Evolutionary conservation across 2,888 invertebrate genomes (phyloP).

Genomic region (Rhodophaea formosa): DNA sequence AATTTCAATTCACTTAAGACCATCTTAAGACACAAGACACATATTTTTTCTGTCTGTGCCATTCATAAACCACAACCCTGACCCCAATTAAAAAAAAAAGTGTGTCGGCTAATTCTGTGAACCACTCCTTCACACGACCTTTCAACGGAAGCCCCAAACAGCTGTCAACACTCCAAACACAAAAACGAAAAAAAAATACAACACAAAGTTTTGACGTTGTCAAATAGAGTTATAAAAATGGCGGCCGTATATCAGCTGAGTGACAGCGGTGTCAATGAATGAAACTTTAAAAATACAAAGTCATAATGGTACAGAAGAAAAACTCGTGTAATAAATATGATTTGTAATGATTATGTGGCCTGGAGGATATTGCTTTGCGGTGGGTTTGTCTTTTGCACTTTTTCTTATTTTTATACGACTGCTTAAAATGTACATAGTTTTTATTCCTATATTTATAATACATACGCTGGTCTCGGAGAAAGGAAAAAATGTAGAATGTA

Average conservation of each 20-base stretch:
- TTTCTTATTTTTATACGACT: no score
- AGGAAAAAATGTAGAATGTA: no score
- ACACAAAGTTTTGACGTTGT: slow-evolving; percentile 30
- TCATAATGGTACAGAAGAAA: neutral
- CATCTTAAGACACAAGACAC: no score
- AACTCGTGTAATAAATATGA: no score
- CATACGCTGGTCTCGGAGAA: no score
- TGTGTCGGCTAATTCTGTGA: slow-evolving; percentile 3
- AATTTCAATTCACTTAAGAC: no score
- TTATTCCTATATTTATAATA: no score
- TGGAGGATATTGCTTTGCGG: no score
- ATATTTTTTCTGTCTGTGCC: no score
- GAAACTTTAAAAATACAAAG: slow-evolving; percentile 38
- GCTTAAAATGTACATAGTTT: no score
- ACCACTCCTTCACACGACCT: slow-evolving; percentile 9
- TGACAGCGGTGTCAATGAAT: slow-evolving; percentile 46
- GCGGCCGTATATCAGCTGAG: slow-evolving; percentile 17
- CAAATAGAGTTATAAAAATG: slow-evolving; percentile 20
- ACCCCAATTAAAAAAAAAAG: slow-evolving; percentile 4
- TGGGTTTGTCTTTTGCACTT: no score
- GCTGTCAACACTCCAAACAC: slow-evolving; percentile 22
- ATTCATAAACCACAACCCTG: neutral
- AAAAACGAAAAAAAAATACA: neutral
- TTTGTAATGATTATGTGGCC: no score
- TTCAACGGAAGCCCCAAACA: slow-evolving; percentile 18